These are phyloP conservation scores for Dugesia japonica DNA, from an alignment of 2,888 invertebrate genomes.

Conservation along the genomic window DNA sequence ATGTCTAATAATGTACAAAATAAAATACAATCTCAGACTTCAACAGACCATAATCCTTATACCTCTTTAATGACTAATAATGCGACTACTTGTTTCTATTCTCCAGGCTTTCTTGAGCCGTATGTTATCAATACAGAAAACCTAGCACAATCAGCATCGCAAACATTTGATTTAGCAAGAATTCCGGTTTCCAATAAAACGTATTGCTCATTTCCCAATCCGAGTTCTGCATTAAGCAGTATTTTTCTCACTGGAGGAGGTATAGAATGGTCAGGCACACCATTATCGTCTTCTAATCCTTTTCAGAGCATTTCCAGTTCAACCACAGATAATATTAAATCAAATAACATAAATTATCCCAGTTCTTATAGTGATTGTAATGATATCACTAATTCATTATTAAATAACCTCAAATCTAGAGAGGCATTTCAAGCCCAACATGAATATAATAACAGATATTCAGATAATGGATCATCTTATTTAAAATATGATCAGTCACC, in stretches of 20 bases:
- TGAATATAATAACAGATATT: neutral
- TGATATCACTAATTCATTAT: conserved; percentile 5
- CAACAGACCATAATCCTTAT: neutral
- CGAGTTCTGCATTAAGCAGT: neutral
- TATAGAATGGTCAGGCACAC: neutral
- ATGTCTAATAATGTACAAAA: neutral
- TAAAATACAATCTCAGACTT: neutral
- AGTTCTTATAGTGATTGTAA: neutral
- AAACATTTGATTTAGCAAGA: neutral
- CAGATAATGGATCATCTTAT: neutral
- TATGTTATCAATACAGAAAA: neutral
- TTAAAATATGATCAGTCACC: conserved; percentile 6
- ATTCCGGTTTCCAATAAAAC: conserved; percentile 4
- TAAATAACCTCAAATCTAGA: conserved; percentile 9
- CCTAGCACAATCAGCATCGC: neutral
- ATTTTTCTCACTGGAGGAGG: neutral
- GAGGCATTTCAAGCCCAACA: neutral
- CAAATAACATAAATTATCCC: neutral
- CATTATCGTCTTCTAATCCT: neutral
- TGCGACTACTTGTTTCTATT: neutral
- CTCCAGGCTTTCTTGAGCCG: neutral
- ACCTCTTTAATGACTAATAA: neutral
- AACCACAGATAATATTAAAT: neutral
- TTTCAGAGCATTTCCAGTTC: neutral
- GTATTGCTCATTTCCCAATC: conserved; percentile 2